Base-by-base conservation (phyloP, 2,797 vertebrate species). In the Octomys mimax region DNA sequence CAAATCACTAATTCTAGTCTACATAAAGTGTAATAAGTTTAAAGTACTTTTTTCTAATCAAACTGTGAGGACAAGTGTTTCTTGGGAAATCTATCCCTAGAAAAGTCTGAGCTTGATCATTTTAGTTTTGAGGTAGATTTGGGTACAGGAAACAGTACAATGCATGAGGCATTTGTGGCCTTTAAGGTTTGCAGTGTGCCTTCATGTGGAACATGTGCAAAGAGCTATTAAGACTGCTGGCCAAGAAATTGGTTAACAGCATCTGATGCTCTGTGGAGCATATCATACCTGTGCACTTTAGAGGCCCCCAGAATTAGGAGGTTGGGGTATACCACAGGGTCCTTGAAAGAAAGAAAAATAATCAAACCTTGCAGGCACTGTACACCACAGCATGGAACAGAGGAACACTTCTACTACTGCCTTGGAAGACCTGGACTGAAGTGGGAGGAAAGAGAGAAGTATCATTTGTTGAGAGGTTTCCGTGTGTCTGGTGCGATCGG, bases 51-150 rank as follows among this genome's bases (percentile, higher is more conserved):
- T 10, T 61, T 77, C 96, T 91, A 79, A 94, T 89, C 39, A 97
- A 90, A 90, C 68, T 73, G 2, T 79, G 22, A 22, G 39, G 24
- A 85, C 62, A 93, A 94, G 46, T 5, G 33, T 10, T 90, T 22
- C 26, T 97, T 96, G 64, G 86, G 49, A 91, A 96, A 96, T 94
- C 28, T 87, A 80, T 93, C 33, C 9, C 28, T 57, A 61, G 70
- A 92, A 92, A 95, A 96, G 86, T 95, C 82, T 95, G 79, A 95
- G 33, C 95, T 61, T 87, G 61, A 21, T 89, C 31, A 78, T 95
- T 73, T 97, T 62, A 93, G 95, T 52, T 46, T 92, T 95, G 83
- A 95, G 61, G 91, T 95, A 83, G 42, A 95, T 96, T 87, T 95
- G 89, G 77, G 75, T 94, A 93, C 54, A 96, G 92, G 75, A 87